Base-by-base conservation (phyloP, 1,140 invertebrate genomes). In the Brevipalpus yothersi region DNA sequence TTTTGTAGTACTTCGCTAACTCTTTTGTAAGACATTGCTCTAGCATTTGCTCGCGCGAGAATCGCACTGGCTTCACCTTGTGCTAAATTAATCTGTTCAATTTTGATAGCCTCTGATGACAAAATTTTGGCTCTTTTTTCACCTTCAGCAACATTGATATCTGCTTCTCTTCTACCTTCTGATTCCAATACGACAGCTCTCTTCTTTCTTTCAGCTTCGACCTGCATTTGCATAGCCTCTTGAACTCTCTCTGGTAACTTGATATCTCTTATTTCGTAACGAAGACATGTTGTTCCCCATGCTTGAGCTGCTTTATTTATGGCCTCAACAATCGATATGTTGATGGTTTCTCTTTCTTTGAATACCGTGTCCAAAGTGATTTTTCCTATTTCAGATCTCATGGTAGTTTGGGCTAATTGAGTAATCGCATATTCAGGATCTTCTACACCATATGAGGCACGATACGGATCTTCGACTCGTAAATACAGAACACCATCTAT, bases 191-290 rank as follows among this genome's bases (percentile, higher is more conserved):
- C 88, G 15, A 86, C 82, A 0, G 95, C 95, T 68, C 95, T 76
- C 72, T 99, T 99, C 68, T 85, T 83, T 56, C 95, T 73, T 72
- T 98, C 94, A 0, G 93, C 93, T 75, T 97, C 93, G 0, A 98
- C 91, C 76, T 98, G 94, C 90, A 96, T 96, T 73, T 98, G 94
- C 94, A 99, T 98, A 7, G 94, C 94, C 75, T 96, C 92, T 68
- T 95, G 89, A 5, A 99, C 86, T 70, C 89, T 79, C 2, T 75
- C 71, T 10, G 95, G 95, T 64, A 98, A 73, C 70, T 82, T 86
- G 65, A 96, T 92, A 70, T 95, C 88, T 90, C 90, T 79, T 68
- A 98, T 98, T 81, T 98, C 94, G 75, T 98, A 98, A 70, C 94
- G 76, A 56, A 97, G 75, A 72, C 92, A 97, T n/a, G 81, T 80